phyloP scores from a whole-genome alignment of 2,113 vertebrate species.

The Triplophysa dalaica region DNA sequence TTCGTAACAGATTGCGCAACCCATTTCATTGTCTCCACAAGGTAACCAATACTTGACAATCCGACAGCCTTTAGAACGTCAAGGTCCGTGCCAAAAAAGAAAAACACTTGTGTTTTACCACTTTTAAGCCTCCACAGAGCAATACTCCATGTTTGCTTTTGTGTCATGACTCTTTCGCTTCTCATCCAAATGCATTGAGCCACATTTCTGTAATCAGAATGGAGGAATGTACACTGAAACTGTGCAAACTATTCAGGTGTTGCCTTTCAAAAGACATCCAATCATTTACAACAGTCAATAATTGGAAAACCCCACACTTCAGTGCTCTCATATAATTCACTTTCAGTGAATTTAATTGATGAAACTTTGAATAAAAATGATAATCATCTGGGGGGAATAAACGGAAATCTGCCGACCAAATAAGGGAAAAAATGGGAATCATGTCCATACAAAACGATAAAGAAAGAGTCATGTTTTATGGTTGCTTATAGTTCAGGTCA shows the following conservation, averaged over 20 bases:
- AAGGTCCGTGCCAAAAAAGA: not conserved
- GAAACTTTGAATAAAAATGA: not conserved
- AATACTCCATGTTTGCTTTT: not conserved
- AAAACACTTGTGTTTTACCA: not conserved
- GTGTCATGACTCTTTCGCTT: not conserved
- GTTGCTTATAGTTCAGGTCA: not conserved
- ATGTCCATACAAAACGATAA: not conserved
- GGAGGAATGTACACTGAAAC: constrained; percentile 5
- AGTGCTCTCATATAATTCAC: constrained; percentile 43
- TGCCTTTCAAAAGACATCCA: constrained; percentile 29
- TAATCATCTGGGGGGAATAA: not conserved
- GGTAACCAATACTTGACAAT: constrained; percentile 26
- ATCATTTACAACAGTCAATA: constrained; percentile 40
- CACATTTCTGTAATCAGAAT: constrained; percentile 4
- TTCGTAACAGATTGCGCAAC: constrained; percentile 37
- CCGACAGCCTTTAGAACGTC: constrained; percentile 6
- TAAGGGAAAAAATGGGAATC: not conserved
- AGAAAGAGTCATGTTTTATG: not conserved
- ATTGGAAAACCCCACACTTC: constrained; percentile 44
- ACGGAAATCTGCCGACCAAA: not conserved
- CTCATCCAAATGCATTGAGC: constrained; percentile 15
- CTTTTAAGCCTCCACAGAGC: not conserved
- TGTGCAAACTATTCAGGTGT: not conserved
- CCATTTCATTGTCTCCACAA: constrained; percentile 21
- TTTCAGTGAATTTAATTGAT: constrained; percentile 41